Evolutionary conservation across 2,113 vertebrate species (phyloP), one percentile per base, ranked within the genome.

Genomic region (Hymenochirus boettgeri): DNA sequence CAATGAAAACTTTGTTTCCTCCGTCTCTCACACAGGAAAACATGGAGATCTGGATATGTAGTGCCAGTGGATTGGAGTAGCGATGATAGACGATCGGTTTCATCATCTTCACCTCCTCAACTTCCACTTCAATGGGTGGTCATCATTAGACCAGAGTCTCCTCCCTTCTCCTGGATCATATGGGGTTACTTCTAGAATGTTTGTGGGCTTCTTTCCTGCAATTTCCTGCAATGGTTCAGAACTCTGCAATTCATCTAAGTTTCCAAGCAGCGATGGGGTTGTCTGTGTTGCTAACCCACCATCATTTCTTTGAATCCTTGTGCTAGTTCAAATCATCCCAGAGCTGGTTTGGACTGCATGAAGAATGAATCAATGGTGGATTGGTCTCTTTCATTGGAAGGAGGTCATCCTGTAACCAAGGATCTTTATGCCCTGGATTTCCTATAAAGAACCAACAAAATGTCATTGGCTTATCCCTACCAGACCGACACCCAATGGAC

Each of bases 1-100:
- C 63, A 66, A 23, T 66, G 63, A 19, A 66, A 66, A 6, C 63
- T 42, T 21, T 66, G 63, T 19, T 66, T 66, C 13, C 63, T 33
- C 23, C 63, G 21, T 0, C 63, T 37, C 7, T 66, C 58, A 46
- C 3, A 51, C 22, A 7, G 31, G 55, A 17, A 66, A 58, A 13
- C 31, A 57, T 17, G 27, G 18, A 3, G 54, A 19, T 10, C 42
- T 39, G 22, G 45, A 27, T n/a, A n/a, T n/a, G n/a, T n/a, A n/a
- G 27, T 3, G 51, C 27, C 2, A 29, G 31, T 2, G 35, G 48
- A 17, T 54, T 25, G 21, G 54, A 31, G 29, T 50, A 57, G 2
- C 57, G 54, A 15, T 5, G 29, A 7, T 54, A 58, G 12, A 57
- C 17, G 1, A 50, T 21, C 1, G 63, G 54, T n/a, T 57, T 57